These are phyloP conservation scores for Hippocampus guttulatus DNA, from an alignment of 2,113 vertebrate species.

Conservation along the genomic window DNA sequence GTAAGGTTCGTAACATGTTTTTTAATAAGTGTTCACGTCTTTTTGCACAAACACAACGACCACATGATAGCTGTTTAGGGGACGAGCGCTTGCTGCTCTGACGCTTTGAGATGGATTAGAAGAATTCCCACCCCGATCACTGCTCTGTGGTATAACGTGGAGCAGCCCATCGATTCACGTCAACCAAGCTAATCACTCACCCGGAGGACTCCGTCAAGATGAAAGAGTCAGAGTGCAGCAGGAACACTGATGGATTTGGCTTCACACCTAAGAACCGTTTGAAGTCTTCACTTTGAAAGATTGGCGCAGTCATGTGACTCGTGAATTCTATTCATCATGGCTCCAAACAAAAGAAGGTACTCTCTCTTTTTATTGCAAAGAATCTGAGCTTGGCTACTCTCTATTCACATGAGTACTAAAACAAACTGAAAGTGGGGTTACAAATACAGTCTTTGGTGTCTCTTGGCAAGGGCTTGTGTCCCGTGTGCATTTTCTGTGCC, in stretches of 20 bases:
- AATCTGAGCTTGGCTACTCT: constrained; percentile 1
- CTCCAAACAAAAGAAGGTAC: constrained; percentile 11
- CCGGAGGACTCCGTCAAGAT: constrained; percentile 36
- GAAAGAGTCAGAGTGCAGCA: constrained; percentile 4
- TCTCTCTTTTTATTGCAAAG: constrained; percentile 35
- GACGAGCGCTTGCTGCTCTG: not conserved
- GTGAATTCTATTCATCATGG: not conserved
- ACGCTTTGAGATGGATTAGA: constrained; percentile 37
- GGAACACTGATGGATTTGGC: constrained; percentile 31
- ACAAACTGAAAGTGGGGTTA: constrained; percentile 8
- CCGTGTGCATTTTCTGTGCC: constrained; percentile 28
- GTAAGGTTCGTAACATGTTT: too few relatives aligned
- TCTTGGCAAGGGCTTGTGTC: constrained; percentile 27
- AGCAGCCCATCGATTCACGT: constrained; percentile 51
- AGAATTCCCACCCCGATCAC: constrained; percentile 34
- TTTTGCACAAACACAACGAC: too few relatives aligned
- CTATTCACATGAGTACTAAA: not conserved
- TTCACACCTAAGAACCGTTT: constrained; percentile 40
- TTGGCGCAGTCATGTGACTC: constrained; percentile 24
- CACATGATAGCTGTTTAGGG: too few relatives aligned
- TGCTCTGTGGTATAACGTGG: constrained; percentile 49
- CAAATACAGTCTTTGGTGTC: not conserved
- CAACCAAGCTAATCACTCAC: constrained; percentile 44
- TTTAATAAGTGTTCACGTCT: too few relatives aligned
- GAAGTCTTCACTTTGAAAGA: constrained; percentile 38